Evolutionary conservation across 1,140 invertebrate species (phyloP).

Genomic region (Brevipalpus yothersi): DNA sequence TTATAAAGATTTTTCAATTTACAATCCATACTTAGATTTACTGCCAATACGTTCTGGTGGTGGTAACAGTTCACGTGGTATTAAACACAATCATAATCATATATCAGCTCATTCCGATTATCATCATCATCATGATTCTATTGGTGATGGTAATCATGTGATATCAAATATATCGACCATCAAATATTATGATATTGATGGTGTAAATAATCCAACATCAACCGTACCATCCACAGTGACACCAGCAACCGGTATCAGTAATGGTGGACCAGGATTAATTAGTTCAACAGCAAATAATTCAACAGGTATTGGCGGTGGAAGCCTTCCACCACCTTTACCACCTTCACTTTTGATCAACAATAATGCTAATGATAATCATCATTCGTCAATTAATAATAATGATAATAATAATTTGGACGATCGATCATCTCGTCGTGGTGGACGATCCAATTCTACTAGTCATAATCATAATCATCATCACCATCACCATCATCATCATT

Average conservation of each 20-base stretch:
- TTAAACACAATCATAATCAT: background rate
- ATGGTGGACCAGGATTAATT: background rate
- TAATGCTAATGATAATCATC: background rate
- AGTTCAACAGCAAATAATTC: background rate
- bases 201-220: conserved; percentile 14
- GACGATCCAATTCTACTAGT: conserved; percentile 19
- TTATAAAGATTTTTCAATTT: conserved; percentile 83
- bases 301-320: conserved; percentile 1
- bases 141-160: background rate
- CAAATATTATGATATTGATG: conserved; percentile 92
- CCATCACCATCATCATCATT: conserved; percentile 41
- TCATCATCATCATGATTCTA: background rate
- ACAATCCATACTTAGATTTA: conserved; percentile 82
- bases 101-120: background rate
- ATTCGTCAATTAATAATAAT: background rate
- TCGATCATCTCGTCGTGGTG: conserved; percentile 3
- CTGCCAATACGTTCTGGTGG: conserved; percentile 39
- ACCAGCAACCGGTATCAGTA: background rate
- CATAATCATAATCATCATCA: conserved; percentile 18
- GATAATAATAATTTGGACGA: conserved; percentile 2
- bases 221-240: background rate
- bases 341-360: background rate
- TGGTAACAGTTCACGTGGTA: background rate
- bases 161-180: conserved; percentile 33
- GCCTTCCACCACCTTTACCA: background rate